A percentile compares a stretch with the other conserved stretches of the same genome.
phyloP scores from a whole-genome alignment of 2,888 invertebrate species.

The Scaptomyza cyrtandrae region DNA sequence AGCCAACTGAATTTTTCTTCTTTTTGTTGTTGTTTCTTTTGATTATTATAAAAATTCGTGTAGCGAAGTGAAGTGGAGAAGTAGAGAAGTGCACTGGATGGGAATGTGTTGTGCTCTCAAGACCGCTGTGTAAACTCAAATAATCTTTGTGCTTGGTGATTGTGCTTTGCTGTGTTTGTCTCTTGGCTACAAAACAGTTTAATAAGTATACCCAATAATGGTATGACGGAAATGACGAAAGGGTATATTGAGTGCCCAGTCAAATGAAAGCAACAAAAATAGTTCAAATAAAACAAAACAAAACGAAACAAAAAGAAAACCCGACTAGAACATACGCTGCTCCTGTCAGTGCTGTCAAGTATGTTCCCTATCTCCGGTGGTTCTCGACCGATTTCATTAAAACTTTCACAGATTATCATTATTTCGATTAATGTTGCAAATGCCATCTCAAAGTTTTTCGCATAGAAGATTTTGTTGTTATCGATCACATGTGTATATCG shows the following conservation, averaged over 20 bases:
- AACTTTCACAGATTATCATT: too few species aligned
- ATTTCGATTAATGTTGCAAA: too few species aligned
- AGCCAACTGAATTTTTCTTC: conserved; percentile 33
- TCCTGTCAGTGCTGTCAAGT: too few species aligned
- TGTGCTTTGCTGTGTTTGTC: conserved; percentile 5
- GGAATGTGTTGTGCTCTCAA: not conserved
- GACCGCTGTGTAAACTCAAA: conserved; percentile 24
- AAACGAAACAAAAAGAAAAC: too few species aligned
- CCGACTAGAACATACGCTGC: too few species aligned
- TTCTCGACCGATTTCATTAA: too few species aligned
- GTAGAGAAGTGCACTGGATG: not conserved
- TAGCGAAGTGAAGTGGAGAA: conserved; percentile 3
- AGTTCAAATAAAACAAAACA: too few species aligned
- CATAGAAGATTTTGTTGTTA: too few species aligned
- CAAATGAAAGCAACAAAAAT: too few species aligned
- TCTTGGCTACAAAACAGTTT: conserved; percentile 34
- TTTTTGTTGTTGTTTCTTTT: not conserved
- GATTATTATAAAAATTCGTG: not conserved
- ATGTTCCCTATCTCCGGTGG: too few species aligned
- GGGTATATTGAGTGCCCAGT: not conserved
- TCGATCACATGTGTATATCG: too few species aligned
- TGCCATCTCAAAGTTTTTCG: too few species aligned
- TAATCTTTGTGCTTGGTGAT: conserved; percentile 25
- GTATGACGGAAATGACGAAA: not conserved
- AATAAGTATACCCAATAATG: conserved; percentile 23